Conservation (phyloP, 2,113 vertebrate genomes). For the Perognathus longimembris region DNA sequence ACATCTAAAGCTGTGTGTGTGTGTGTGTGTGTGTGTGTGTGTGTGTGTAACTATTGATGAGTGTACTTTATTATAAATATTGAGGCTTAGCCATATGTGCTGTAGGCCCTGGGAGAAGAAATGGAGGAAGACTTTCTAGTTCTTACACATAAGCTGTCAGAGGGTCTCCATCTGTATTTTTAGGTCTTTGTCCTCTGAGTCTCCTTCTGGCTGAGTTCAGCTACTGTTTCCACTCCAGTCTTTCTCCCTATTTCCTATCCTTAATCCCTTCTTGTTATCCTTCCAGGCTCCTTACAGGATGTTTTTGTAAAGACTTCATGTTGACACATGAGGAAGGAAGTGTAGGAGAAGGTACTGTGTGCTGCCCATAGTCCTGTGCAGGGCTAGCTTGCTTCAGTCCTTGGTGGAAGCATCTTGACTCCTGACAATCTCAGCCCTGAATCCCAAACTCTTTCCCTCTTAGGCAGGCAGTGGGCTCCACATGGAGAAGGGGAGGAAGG, state of each 20-base stretch:
- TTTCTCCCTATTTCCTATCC: slow-evolving; percentile 59
- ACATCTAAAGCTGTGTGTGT: slow-evolving; percentile 13
- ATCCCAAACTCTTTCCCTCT: neutral
- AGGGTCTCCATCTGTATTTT: slow-evolving; percentile 35
- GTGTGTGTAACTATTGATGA: slow-evolving; percentile 1
- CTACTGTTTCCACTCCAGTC: slow-evolving; percentile 27
- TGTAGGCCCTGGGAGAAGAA: neutral
- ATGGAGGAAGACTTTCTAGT: neutral
- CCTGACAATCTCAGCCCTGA: neutral
- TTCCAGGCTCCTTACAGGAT: slow-evolving; percentile 58
- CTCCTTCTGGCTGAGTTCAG: slow-evolving; percentile 53
- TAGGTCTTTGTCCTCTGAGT: slow-evolving; percentile 70
- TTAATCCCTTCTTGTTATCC: slow-evolving; percentile 54
- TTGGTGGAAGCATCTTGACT: neutral
- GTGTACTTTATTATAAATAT: neutral
- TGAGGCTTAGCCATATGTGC: neutral
- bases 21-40: no score
- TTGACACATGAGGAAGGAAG: slow-evolving; percentile 46
- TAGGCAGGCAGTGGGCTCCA: neutral
- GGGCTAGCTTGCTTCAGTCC: neutral
- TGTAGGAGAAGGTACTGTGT: neutral
- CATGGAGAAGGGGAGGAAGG: rapidly evolving
- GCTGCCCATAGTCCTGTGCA: neutral
- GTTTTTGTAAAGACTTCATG: slow-evolving; percentile 47
- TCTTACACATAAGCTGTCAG: neutral